Evolutionary conservation across 1,140 invertebrate species (phyloP).

Genomic region (Drosophila kepulauana): DNA sequence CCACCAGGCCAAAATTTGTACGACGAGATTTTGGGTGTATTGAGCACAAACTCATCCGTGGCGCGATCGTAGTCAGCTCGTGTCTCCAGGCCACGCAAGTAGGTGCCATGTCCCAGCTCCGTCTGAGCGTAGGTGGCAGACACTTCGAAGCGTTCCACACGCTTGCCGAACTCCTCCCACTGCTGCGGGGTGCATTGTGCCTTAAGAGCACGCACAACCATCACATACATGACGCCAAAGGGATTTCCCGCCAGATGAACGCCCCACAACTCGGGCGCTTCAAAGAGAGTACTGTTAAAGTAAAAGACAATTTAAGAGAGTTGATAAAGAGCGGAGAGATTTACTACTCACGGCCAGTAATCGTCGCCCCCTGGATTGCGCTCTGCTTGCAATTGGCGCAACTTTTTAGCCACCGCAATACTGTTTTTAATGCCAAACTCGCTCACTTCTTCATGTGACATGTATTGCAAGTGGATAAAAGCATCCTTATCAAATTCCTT

Average conservation of each 20-base stretch:
- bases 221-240: conserved; percentile 93
- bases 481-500: conserved; percentile 49
- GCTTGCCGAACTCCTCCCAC: conserved; percentile 90
- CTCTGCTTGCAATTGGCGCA: conserved; percentile 89
- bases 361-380: conserved; percentile 89
- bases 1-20: conserved; percentile 98
- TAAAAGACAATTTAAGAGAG: background rate
- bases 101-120: conserved; percentile 97
- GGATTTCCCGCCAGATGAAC: conserved; percentile 92
- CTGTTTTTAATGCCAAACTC: conserved; percentile 85
- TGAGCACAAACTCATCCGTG: conserved; percentile 94
- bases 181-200: conserved; percentile 94
- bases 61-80: conserved; percentile 94
- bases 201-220: conserved; percentile 96
- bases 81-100: conserved; percentile 95
- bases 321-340: background rate
- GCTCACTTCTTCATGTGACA: conserved; percentile 67
- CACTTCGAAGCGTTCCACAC: conserved; percentile 92
- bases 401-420: conserved; percentile 91
- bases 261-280: conserved; percentile 47
- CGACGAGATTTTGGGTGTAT: conserved; percentile 94
- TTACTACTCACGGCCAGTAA: conserved; percentile 86
- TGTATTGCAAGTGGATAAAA: conserved; percentile 47
- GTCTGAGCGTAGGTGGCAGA: conserved; percentile 98
- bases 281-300: conserved; percentile 45